These are phyloP conservation scores for Julus scanicus DNA, from an alignment of 2,888 invertebrate species.

Conservation along the genomic window DNA sequence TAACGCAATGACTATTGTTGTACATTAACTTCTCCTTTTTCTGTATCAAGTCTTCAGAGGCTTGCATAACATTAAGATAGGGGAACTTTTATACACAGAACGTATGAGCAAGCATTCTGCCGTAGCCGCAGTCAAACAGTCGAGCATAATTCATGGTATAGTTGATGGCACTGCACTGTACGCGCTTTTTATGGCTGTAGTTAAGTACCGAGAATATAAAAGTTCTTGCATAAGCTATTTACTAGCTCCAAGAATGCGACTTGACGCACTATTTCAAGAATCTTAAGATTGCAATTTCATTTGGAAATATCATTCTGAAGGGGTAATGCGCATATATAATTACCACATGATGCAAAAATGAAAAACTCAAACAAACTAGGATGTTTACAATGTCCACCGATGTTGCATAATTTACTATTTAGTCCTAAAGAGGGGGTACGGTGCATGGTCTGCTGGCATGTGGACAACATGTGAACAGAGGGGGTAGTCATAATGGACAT, in stretches of 20 bases:
- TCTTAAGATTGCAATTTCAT: neutral
- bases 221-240: neutral
- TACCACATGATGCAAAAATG: neutral
- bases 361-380: neutral
- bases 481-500: too few species aligned
- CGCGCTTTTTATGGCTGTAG: slow-evolving; percentile 7
- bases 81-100: neutral
- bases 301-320: neutral
- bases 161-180: slow-evolving; percentile 3
- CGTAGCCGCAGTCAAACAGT: neutral
- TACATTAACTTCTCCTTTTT: neutral
- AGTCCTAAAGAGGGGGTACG: too few species aligned
- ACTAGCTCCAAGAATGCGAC: neutral
- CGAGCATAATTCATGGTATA: neutral
- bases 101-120: neutral
- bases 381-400: too few species aligned
- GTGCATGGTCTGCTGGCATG: too few species aligned
- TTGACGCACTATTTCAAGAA: neutral
- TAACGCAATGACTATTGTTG: neutral
- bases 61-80: neutral
- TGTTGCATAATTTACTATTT: too few species aligned
- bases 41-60: neutral
- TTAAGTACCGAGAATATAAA: neutral
- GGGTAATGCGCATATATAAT: neutral
- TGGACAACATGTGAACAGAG: too few species aligned